These are phyloP conservation scores for Lycia hirtaria DNA, from an alignment of 2,888 invertebrate species.

Conservation along the genomic window DNA sequence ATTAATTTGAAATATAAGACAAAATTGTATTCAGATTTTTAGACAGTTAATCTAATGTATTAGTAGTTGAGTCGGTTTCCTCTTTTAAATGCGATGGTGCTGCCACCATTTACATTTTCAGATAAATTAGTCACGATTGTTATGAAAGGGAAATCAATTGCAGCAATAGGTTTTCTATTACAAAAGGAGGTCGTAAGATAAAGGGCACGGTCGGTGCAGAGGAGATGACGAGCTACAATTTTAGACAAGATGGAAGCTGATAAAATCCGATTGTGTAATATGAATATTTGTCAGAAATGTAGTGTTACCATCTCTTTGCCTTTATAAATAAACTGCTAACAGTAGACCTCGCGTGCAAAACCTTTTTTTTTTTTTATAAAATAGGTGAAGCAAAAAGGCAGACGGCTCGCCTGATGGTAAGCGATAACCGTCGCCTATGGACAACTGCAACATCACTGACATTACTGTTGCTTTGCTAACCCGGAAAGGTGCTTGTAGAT, in stretches of 20 bases:
- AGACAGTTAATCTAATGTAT: too few relatives aligned
- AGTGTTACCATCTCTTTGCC: conserved; percentile 12
- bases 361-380: too few relatives aligned
- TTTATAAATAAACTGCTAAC: too few relatives aligned
- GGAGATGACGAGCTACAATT: conserved; percentile 35
- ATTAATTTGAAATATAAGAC: too few relatives aligned
- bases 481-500: too few relatives aligned
- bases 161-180: conserved; percentile 39
- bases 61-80: not conserved
- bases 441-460: too few relatives aligned
- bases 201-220: conserved; percentile 35
- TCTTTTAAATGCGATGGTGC: not conserved
- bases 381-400: too few relatives aligned
- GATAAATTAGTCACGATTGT: conserved; percentile 10
- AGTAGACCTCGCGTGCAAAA: too few relatives aligned
- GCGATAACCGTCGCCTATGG: too few relatives aligned
- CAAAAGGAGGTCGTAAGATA: conserved; percentile 28
- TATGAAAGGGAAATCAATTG: conserved; percentile 42
- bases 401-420: too few relatives aligned
- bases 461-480: too few relatives aligned
- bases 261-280: conserved; percentile 37
- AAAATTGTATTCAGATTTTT: too few relatives aligned
- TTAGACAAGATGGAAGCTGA: conserved; percentile 37
- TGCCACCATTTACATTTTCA: not conserved
- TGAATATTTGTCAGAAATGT: conserved; percentile 35